phyloP scores from a whole-genome alignment of 2,113 vertebrate species.

The Lophura nycthemera region DNA sequence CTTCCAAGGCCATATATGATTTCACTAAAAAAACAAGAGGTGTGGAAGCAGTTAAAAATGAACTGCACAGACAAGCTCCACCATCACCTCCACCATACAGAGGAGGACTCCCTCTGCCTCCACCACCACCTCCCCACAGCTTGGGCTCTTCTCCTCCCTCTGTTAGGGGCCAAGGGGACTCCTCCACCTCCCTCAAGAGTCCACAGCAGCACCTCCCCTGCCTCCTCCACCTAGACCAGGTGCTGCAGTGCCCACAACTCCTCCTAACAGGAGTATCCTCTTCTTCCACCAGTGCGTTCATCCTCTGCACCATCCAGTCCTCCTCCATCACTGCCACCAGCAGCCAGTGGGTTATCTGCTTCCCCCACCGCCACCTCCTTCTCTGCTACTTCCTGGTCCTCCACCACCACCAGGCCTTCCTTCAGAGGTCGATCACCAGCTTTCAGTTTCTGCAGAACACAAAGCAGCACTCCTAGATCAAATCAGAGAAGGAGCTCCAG shows the following conservation, averaged over 20 bases:
- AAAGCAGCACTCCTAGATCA: constrained; percentile 94
- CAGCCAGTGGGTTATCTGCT: constrained; percentile 51
- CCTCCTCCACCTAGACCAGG: constrained; percentile 85
- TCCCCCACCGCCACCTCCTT: constrained; percentile 85
- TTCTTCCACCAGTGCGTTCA: constrained; percentile 84
- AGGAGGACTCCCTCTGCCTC: constrained; percentile 75
- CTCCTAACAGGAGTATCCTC: constrained; percentile 88
- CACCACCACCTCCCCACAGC: constrained; percentile 80
- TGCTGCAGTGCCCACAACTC: constrained; percentile 83
- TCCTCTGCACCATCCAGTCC: constrained; percentile 87
- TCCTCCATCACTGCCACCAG: constrained; percentile 86
- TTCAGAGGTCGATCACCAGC: constrained; percentile 78
- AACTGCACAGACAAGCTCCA: constrained; percentile 92
- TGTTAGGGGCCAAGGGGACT: constrained; percentile 83
- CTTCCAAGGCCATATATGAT: constrained; percentile 98
- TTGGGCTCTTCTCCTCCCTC: constrained; percentile 77
- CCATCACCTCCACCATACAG: constrained; percentile 81
- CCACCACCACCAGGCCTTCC: constrained; percentile 88
- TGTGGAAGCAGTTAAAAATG: constrained; percentile 97
- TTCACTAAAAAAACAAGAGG: constrained; percentile 99
- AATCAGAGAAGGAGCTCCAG: constrained; percentile 92
- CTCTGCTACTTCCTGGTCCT: constrained; percentile 86
- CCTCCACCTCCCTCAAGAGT: constrained; percentile 89
- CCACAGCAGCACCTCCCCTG: constrained; percentile 85
- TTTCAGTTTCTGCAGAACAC: constrained; percentile 76